phyloP scores from a whole-genome alignment of 92 coral and sea anemone genomes.

The Umimayanthus chanpuru region DNA sequence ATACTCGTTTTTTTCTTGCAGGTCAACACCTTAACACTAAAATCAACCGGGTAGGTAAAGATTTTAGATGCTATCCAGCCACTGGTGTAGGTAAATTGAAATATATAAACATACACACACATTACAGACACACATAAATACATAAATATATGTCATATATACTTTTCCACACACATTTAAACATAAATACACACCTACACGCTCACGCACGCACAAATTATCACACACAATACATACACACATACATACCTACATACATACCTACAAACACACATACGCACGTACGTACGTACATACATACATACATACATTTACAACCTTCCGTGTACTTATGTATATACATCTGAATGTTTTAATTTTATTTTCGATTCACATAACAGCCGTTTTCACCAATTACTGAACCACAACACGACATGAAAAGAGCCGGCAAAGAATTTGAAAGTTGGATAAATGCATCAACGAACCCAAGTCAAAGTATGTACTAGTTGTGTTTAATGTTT shows the following conservation, averaged over 20 bases:
- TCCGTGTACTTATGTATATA: too few species aligned
- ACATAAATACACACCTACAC: too few species aligned
- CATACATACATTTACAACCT: not conserved
- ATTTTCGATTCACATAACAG: not conserved
- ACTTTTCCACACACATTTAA: too few species aligned
- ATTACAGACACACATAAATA: too few species aligned
- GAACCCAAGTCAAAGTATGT: not conserved
- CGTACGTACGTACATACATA: not conserved
- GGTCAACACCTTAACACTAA: slow-evolving; percentile 14
- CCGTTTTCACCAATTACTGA: slow-evolving; percentile 15
- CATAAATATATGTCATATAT: too few species aligned
- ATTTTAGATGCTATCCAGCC: too few species aligned
- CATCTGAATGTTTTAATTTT: not conserved
- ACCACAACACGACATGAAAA: slow-evolving; percentile 24
- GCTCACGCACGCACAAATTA: too few species aligned
- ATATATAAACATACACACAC: too few species aligned
- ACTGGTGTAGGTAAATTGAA: too few species aligned
- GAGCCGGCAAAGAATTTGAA: slow-evolving; percentile 23
- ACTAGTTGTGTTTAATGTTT: not conserved
- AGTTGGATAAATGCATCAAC: slow-evolving; percentile 27
- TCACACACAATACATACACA: too few species aligned
- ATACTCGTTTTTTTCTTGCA: not conserved
- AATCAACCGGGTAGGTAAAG: not conserved
- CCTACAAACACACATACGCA: not conserved
- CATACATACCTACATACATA: not conserved